Conservation (phyloP, 2,888 invertebrate species). For the Standfussiana lucernea region DNA sequence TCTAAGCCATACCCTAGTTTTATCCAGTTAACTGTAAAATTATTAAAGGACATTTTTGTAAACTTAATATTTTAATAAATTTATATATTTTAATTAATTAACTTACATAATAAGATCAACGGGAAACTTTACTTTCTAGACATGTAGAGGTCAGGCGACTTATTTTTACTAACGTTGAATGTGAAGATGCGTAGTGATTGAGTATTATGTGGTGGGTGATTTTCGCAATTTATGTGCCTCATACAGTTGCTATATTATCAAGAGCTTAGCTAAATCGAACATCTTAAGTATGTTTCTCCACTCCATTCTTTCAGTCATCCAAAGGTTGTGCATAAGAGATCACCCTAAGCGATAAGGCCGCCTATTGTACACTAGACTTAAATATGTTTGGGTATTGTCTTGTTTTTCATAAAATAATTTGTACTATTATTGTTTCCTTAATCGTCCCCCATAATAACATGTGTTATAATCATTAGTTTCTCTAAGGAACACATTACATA, state of each 20-base stretch:
- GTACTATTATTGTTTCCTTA: no score
- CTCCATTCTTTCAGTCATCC: background rate
- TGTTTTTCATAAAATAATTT: no score
- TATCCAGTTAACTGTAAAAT: no score
- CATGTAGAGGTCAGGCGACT: background rate
- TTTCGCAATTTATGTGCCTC: background rate
- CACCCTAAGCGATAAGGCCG: background rate
- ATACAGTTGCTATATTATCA: background rate
- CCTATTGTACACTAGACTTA: background rate
- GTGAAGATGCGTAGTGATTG: background rate
- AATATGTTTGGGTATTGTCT: no score
- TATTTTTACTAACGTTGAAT: conserved; percentile 18
- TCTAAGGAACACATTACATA: no score
- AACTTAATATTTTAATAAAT: no score
- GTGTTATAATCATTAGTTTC: no score
- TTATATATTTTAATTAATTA: no score
- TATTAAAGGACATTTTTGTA: no score
- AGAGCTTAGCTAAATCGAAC: background rate
- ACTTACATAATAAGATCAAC: conserved; percentile 24
- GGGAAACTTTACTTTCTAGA: conserved; percentile 26
- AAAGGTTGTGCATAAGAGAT: background rate
- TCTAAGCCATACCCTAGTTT: no score
- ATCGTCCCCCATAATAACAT: no score
- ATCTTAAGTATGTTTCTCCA: background rate
- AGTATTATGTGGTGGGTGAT: background rate